Conservation (phyloP, 2,113 vertebrate genomes). For the Micronycteris hirsuta region DNA sequence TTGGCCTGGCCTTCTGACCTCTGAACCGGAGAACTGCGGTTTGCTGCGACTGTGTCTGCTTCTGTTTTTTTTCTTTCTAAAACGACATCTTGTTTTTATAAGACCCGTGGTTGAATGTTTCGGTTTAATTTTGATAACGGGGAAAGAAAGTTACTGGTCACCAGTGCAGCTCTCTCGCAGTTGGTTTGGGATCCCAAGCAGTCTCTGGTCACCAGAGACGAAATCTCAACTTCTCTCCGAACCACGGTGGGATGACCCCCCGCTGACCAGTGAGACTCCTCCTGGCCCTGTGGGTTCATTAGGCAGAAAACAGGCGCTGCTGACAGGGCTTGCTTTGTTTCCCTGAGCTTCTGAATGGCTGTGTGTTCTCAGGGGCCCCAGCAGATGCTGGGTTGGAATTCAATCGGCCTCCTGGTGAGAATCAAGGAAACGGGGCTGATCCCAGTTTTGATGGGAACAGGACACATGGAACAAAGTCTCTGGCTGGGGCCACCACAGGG, state of each 20-base stretch:
- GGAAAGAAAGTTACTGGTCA: neutral
- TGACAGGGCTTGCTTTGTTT: conserved; percentile 81
- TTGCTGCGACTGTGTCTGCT: neutral
- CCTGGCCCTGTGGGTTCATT: conserved; percentile 74
- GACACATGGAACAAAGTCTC: conserved; percentile 61
- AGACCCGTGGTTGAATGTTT: neutral
- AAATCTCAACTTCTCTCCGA: neutral
- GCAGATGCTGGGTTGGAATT: conserved; percentile 76
- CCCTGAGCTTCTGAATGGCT: conserved; percentile 75
- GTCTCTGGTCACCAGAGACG: conserved; percentile 44
- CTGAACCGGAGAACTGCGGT: neutral
- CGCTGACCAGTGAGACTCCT: conserved; percentile 69
- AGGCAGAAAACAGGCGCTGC: conserved; percentile 60
- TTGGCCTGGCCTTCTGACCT: neutral
- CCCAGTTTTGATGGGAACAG: conserved; percentile 54
- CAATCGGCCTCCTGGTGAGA: conserved; percentile 74
- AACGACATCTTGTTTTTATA: neutral
- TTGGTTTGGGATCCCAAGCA: conserved; percentile 17
- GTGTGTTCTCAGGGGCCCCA: conserved; percentile 80
- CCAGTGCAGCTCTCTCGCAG: neutral
- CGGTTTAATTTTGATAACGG: neutral
- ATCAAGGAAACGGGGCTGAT: conserved; percentile 67
- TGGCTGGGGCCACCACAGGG: conserved; percentile 5
- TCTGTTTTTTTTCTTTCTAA: neutral
- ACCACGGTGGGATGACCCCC: conserved; percentile 54